phyloP scores from a whole-genome alignment of 2,797 vertebrate species.

The Microctenopoma lineatum region DNA sequence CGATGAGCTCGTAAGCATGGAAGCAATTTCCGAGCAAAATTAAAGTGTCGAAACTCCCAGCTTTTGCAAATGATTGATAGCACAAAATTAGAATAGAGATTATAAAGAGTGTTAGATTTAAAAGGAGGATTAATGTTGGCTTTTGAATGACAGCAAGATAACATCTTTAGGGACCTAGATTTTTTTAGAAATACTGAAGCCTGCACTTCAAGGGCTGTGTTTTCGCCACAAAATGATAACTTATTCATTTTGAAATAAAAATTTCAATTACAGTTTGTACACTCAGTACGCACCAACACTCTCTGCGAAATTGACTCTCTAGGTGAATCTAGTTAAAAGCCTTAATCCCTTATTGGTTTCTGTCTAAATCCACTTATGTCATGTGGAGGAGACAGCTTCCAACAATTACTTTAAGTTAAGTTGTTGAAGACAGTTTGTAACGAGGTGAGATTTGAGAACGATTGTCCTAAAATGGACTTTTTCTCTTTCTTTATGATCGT shows the following conservation, averaged over 20 bases:
- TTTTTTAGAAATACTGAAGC: slow-evolving; percentile 25
- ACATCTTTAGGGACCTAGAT: slow-evolving; percentile 14
- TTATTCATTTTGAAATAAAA: slow-evolving; percentile 47
- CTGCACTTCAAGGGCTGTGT: slow-evolving; percentile 23
- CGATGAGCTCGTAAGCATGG: slow-evolving; percentile 89
- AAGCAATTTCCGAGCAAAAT: slow-evolving; percentile 18
- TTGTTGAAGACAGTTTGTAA: slow-evolving; percentile 28
- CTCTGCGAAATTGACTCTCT: slow-evolving; percentile 48
- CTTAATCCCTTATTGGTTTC: slow-evolving; percentile 61
- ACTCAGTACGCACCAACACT: slow-evolving; percentile 40
- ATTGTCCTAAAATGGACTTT: slow-evolving; percentile 2
- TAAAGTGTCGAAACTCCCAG: slow-evolving; percentile 5
- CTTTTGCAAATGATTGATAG: slow-evolving; percentile 29
- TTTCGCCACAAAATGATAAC: background rate
- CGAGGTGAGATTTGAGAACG: slow-evolving; percentile 7
- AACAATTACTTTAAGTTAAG: slow-evolving; percentile 31
- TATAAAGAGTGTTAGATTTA: slow-evolving; percentile 15
- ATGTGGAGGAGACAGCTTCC: slow-evolving; percentile 35
- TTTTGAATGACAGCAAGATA: slow-evolving; percentile 30
- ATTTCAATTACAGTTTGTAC: slow-evolving; percentile 43
- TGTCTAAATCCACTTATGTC: slow-evolving; percentile 44
- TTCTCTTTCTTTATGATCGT: slow-evolving; percentile 7
- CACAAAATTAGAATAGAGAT: slow-evolving; percentile 18
- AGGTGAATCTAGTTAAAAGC: slow-evolving; percentile 54
- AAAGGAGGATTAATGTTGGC: slow-evolving; percentile 20